phyloP scores from a whole-genome alignment of 2,113 vertebrate species.

The Phoenicopterus ruber region DNA sequence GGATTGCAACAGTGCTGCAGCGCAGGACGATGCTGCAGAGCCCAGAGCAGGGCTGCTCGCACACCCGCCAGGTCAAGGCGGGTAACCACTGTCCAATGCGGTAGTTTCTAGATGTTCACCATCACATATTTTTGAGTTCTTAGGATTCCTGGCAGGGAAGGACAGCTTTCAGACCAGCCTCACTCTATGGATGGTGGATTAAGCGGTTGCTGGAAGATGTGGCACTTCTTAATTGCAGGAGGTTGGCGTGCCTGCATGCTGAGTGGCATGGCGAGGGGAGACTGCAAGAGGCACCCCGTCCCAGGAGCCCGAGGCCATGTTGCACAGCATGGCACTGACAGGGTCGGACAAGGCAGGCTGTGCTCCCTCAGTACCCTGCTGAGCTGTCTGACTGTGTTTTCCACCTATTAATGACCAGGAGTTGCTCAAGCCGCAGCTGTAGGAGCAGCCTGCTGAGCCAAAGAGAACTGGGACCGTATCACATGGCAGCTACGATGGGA shows the following conservation, averaged over 20 bases:
- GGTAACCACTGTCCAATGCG: neutral
- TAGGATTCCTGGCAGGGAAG: neutral
- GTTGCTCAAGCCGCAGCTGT: neutral
- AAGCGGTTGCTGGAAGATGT: neutral
- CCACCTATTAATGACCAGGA: neutral
- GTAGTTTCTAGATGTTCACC: neutral
- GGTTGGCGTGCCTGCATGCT: rapidly evolving
- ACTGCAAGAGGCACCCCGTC: neutral
- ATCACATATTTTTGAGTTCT: neutral
- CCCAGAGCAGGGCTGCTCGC: neutral
- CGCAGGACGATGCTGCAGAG: neutral
- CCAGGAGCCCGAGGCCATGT: rapidly evolving
- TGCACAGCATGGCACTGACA: neutral
- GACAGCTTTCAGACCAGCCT: neutral
- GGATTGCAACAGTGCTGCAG: neutral
- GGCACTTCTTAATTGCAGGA: neutral
- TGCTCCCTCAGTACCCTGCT: neutral
- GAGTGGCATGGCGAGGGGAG: neutral
- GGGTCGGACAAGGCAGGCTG: neutral
- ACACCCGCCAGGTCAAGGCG: neutral
- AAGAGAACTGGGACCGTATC: rapidly evolving
- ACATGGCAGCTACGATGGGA: neutral
- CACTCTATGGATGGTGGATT: neutral
- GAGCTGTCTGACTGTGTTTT: neutral
- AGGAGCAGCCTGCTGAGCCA: neutral